Conservation (phyloP, 2,113 vertebrate genomes). For the Laterallus jamaicensis region DNA sequence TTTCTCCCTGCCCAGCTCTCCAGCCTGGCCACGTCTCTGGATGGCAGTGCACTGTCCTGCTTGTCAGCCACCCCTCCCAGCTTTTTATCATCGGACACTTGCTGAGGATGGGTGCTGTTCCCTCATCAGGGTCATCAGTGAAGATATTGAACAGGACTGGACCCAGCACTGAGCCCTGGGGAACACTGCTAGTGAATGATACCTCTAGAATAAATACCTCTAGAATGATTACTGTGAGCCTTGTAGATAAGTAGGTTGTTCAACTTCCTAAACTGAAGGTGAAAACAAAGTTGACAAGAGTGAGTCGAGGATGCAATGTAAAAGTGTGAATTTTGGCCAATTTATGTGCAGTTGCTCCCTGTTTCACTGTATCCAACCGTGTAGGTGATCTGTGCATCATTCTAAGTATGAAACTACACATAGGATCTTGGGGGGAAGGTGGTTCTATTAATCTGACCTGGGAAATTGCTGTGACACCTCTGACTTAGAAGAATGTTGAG, state of each 20-base stretch:
- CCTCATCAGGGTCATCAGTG: too few relatives aligned
- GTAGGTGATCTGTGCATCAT: neutral
- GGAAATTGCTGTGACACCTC: neutral
- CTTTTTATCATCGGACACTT: too few relatives aligned
- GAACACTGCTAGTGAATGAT: too few relatives aligned
- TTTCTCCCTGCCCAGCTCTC: too few relatives aligned
- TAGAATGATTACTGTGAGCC: neutral
- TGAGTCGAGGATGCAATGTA: neutral
- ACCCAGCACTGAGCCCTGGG: too few relatives aligned
- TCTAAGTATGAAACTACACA: neutral
- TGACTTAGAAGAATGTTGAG: neutral
- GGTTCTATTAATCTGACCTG: neutral
- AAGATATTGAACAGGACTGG: too few relatives aligned
- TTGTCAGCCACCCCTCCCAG: too few relatives aligned
- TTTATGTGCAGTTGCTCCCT: neutral
- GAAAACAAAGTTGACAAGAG: neutral
- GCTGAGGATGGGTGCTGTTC: too few relatives aligned
- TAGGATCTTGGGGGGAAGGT: neutral
- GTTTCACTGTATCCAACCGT: neutral
- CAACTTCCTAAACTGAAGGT: neutral
- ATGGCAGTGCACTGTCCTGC: too few relatives aligned
- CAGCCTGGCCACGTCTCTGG: too few relatives aligned
- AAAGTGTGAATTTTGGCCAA: neutral
- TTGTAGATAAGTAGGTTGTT: neutral
- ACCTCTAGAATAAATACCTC: neutral